phyloP scores from a whole-genome alignment of 2,113 vertebrate species.

The Tympanuchus pallidicinctus region DNA sequence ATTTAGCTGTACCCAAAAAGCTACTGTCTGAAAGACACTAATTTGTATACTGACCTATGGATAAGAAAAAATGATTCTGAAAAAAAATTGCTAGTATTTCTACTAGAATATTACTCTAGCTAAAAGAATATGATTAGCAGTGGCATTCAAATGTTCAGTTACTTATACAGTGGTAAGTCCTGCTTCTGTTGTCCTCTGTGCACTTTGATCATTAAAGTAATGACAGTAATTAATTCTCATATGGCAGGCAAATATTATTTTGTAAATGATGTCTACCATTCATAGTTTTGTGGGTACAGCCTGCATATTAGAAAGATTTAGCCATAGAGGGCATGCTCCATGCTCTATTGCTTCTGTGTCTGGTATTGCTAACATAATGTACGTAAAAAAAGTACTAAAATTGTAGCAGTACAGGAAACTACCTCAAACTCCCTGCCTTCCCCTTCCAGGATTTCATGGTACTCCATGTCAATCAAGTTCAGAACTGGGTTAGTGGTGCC shows the following conservation, averaged over 20 bases:
- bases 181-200: neutral
- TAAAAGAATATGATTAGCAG: neutral
- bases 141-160: neutral
- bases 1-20: neutral
- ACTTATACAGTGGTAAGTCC: neutral
- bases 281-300: neutral
- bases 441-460: neutral
- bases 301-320: neutral
- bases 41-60: neutral
- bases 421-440: neutral
- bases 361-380: neutral
- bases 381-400: neutral
- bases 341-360: neutral
- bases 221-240: neutral
- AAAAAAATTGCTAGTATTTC: neutral
- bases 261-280: neutral
- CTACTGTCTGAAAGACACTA: neutral
- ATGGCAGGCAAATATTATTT: neutral
- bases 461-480: neutral
- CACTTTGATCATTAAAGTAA: conserved; percentile 3
- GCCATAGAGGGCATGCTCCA: neutral
- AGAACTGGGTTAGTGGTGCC: conserved; percentile 6
- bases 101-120: neutral
- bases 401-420: neutral
- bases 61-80: neutral